These are phyloP conservation scores for Heterodera carotae DNA, from an alignment of 1,140 invertebrate genomes.

Conservation along the genomic window DNA sequence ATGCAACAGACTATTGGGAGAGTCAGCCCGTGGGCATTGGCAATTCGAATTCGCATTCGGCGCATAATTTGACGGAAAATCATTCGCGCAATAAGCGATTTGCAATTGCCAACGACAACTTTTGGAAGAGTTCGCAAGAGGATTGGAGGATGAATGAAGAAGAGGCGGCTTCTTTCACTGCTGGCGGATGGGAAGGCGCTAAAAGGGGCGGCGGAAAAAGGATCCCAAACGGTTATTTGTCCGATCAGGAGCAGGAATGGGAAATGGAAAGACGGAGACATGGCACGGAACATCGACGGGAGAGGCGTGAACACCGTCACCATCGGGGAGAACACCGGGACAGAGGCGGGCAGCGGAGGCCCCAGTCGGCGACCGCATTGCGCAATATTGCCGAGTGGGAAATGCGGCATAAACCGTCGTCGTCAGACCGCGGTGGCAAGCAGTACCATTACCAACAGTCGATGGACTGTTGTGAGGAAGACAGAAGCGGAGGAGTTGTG, in stretches of 20 bases:
- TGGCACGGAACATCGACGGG: constrained; percentile 19
- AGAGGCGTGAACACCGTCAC: constrained; percentile 28
- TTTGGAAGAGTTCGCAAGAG: neutral
- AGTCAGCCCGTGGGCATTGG: neutral
- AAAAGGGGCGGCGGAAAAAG: constrained; percentile 4
- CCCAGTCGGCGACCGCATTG: constrained; percentile 47
- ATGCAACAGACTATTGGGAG: neutral
- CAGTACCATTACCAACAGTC: constrained; percentile 8
- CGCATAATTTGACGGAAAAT: constrained; percentile 7
- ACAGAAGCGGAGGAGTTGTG: neutral
- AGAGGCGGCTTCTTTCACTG: neutral
- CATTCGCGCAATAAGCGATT: neutral
- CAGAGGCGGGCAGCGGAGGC: constrained; percentile 31
- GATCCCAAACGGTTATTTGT: constrained; percentile 42
- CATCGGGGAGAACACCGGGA: constrained; percentile 11
- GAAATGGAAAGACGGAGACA: constrained; percentile 13
- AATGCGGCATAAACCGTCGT: neutral
- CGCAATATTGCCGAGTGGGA: constrained; percentile 46
- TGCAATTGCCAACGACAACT: neutral
- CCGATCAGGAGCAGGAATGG: constrained; percentile 40
- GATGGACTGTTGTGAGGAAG: constrained; percentile 16
- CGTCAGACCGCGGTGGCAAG: constrained; percentile 23
- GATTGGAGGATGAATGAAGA: constrained; percentile 16
- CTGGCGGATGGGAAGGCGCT: constrained; percentile 8
- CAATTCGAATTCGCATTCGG: constrained; percentile 5